phyloP scores from a whole-genome alignment of 2,113 vertebrate genomes.

The Hemiscyllium ocellatum region DNA sequence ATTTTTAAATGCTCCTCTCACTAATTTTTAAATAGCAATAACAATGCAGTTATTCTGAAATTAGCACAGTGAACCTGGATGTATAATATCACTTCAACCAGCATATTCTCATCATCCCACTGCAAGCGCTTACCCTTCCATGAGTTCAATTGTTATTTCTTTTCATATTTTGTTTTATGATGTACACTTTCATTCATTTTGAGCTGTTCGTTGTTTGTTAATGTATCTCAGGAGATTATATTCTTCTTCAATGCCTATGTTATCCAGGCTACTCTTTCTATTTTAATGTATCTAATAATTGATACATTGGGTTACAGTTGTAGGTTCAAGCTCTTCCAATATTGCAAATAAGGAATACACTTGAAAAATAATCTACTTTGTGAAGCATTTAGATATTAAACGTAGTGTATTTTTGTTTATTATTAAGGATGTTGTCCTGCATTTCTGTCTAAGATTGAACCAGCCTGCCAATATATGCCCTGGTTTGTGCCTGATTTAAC shows the following conservation, averaged over 20 bases:
- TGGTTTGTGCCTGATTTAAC: background rate
- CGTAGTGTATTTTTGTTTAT: background rate
- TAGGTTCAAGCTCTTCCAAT: background rate
- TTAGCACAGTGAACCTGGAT: background rate
- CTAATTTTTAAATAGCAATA: background rate
- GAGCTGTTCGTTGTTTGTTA: background rate
- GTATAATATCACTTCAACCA: background rate
- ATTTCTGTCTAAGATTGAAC: background rate
- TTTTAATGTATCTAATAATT: background rate
- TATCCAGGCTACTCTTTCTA: background rate
- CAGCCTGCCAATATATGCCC: background rate
- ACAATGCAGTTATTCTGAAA: conserved; percentile 2
- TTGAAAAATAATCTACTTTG: background rate
- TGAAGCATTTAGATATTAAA: too few relatives aligned
- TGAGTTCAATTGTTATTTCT: background rate
- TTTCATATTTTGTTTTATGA: background rate
- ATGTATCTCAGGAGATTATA: background rate
- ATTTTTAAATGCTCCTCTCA: background rate
- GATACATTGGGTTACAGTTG: background rate
- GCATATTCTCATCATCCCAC: background rate
- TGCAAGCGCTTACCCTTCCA: background rate
- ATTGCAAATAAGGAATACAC: background rate
- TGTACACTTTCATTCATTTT: background rate
- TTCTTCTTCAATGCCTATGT: background rate
- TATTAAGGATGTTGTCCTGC: background rate